These are phyloP conservation scores for Mustela lutreola DNA, from an alignment of 2,113 vertebrate species.

Conservation along the genomic window DNA sequence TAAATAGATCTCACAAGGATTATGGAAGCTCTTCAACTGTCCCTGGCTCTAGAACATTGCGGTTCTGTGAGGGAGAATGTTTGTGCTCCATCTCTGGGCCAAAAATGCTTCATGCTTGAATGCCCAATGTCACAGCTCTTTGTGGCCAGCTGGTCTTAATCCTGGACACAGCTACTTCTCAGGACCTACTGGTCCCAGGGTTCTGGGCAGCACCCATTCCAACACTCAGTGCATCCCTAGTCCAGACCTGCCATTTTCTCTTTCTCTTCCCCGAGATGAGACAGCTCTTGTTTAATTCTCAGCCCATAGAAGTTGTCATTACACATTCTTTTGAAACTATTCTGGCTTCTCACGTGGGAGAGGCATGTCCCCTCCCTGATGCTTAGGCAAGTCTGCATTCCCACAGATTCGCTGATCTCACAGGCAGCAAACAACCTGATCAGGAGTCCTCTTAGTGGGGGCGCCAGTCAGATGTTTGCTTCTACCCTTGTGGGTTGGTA, in stretches of 20 bases:
- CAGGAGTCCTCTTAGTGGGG: background rate
- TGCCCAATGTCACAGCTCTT: slow-evolving; percentile 41
- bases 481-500: background rate
- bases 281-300: background rate
- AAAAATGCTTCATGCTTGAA: slow-evolving; percentile 58
- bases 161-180: slow-evolving; percentile 32
- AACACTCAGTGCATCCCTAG: background rate
- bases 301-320: background rate
- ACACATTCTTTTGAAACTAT: background rate
- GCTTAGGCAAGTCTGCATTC: background rate
- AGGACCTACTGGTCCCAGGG: background rate
- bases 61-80: slow-evolving; percentile 9
- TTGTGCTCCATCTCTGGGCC: slow-evolving; percentile 5
- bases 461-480: background rate
- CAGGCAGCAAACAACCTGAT: background rate
- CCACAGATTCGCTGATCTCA: background rate
- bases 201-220: background rate
- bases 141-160: slow-evolving; percentile 50
- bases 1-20: background rate
- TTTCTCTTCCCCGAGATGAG: background rate
- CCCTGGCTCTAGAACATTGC: background rate
- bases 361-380: background rate
- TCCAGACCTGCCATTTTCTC: background rate
- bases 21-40: background rate
- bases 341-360: background rate